Base-by-base conservation (phyloP, 2,113 vertebrate species). In the Cyprichromis sp. region DNA sequence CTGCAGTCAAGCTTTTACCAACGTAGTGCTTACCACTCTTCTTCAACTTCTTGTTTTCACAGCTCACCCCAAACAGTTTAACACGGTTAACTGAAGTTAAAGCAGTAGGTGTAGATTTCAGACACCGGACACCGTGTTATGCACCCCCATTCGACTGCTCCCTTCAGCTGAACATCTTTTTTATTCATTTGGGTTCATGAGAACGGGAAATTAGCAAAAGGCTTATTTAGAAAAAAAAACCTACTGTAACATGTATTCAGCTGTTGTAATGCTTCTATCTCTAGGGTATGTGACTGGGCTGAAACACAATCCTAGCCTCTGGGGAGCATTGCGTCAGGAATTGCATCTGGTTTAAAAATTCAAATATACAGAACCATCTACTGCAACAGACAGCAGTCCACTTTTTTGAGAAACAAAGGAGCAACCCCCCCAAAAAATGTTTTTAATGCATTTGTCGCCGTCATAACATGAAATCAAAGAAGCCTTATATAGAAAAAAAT, bases 391-490 rank as follows among this genome's bases (percentile, higher is more conserved):
- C 13, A 42, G 68, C 8, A 16, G 38, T 24, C 13, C 0, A 24
- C 13, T 45, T 26, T 45, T 73, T 14, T 73, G 38, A 73, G 68
- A 45, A 73, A 45, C 13, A 73, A 17, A 26, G 9, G 8, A 45
- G 40, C 21, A 73, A 26, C 21, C 8, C 8, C 1, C 8, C 1
- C 4, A 3, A 63, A 40, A 63, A 38, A 2, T 8, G 6, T 1
- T 42, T 73, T 45, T 47, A 47, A 73, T 17, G 14, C 6, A 5
- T 76, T 29, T 29, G 21, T 17, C 0, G 0, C 6, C 1, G 0
- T 29, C 24, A 76, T 31, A 31, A 78, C 71, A 31, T 50, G 42
- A 42, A 73, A 73, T 26, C 40, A 73, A 42, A 73, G 38, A 73
- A 16, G 13, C n/a, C 0, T 26, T 26, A 42, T 26, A 45, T 73